Conservation (phyloP, 2,888 invertebrate species). For the Phyllotreta cruciferae region DNA sequence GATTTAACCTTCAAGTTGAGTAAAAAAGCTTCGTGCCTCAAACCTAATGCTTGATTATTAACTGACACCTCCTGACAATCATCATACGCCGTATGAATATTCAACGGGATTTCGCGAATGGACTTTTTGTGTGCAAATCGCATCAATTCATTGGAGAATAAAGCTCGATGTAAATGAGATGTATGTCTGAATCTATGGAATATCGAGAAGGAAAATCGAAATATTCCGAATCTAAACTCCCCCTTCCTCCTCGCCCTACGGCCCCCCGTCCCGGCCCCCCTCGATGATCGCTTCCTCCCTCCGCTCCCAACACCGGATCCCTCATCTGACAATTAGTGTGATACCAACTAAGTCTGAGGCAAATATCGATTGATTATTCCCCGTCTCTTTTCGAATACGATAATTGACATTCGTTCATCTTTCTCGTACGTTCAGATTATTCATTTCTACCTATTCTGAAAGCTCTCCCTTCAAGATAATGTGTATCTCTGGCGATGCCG, state of each 20-base stretch:
- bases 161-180: constrained; percentile 40
- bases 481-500: constrained; percentile 40
- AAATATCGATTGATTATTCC: constrained; percentile 59
- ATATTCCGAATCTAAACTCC: constrained; percentile 38
- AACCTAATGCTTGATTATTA: constrained; percentile 18
- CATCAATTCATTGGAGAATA: constrained; percentile 43
- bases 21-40: constrained; percentile 1
- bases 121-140: constrained; percentile 37
- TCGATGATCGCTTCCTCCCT: constrained; percentile 23
- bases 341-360: constrained; percentile 59
- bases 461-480: constrained; percentile 44
- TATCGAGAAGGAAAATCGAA: constrained; percentile 49
- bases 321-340: constrained; percentile 59
- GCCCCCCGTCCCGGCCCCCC: constrained; percentile 7
- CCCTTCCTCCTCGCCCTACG: constrained; percentile 15
- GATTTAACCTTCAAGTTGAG: too few relatives aligned
- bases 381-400: constrained; percentile 45
- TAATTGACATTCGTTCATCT: constrained; percentile 54
- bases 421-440: constrained; percentile 51
- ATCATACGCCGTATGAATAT: constrained; percentile 27
- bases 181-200: constrained; percentile 39
- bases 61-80: constrained; percentile 7
- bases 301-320: constrained; percentile 28
- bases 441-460: constrained; percentile 45
- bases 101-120: constrained; percentile 29